A percentile compares a stretch with the other conserved stretches of the same genome.
Conservation (phyloP, 2,113 vertebrate genomes). For the Coregonus clupeaformis region DNA sequence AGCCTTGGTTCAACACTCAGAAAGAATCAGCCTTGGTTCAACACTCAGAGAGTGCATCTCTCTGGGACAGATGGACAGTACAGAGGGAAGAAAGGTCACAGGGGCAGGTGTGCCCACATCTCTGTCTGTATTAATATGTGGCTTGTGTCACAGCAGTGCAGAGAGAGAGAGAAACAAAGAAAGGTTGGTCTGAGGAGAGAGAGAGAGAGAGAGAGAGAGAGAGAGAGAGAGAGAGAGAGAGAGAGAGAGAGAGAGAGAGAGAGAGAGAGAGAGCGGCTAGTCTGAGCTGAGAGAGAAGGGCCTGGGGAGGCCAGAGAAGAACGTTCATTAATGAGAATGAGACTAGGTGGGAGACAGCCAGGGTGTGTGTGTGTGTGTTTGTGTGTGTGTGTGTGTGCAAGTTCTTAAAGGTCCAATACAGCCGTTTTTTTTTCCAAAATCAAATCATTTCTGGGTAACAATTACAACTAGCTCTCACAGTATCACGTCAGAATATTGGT, state of each 20-base stretch:
- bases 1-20: no score
- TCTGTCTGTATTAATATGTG: constrained; percentile 1
- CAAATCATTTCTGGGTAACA: no score
- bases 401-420: no score
- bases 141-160: not conserved
- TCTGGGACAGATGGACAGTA: no score
- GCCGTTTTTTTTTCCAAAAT: no score
- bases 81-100: not conserved
- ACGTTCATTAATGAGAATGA: constrained; percentile 17
- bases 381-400: no score
- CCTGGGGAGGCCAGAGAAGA: not conserved
- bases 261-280: no score
- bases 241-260: not conserved
- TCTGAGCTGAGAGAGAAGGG: not conserved
- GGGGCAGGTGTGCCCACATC: not conserved
- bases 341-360: not conserved
- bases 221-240: not conserved
- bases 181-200: no score
- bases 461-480: no score
- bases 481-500: no score
- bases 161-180: not conserved
- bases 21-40: no score
- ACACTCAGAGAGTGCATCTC: no score
- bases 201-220: not conserved
- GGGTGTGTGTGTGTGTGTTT: not conserved